phyloP scores from a whole-genome alignment of 2,113 vertebrate genomes.

The Carlito syrichta region DNA sequence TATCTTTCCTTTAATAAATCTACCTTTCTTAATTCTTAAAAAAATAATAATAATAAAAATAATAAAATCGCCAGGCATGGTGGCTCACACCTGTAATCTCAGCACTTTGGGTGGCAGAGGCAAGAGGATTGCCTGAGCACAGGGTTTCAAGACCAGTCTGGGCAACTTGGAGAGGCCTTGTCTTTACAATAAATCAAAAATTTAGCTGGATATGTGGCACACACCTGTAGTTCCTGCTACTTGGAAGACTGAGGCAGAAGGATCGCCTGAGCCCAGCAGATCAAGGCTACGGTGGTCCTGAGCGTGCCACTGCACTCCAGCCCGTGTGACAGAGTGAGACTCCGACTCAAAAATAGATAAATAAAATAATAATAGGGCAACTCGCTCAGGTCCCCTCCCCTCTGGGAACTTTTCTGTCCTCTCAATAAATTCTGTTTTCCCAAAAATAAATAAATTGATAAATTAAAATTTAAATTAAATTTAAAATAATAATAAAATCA shows the following conservation, averaged over 20 bases:
- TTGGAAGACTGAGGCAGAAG: neutral
- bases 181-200: neutral
- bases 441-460: no score
- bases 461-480: no score
- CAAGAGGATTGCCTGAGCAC: neutral
- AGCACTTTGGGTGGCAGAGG: neutral
- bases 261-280: neutral
- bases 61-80: accelerated
- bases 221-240: neutral
- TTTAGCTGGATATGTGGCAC: neutral
- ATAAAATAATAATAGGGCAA: no score
- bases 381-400: no score
- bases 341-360: neutral
- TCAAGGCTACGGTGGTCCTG: neutral
- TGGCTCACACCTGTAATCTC: neutral
- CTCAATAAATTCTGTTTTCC: no score
- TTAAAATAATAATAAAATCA: no score
- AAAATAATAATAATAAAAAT: no score
- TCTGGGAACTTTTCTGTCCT: no score
- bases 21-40: no score
- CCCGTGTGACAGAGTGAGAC: neutral
- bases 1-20: no score
- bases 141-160: neutral
- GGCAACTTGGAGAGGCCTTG: neutral
- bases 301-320: neutral